Percentiles rank a stretch among this genome's conserved stretches.
Evolutionary conservation across 2,113 vertebrate species (phyloP).

Genomic region (Donacobius atricapilla): DNA sequence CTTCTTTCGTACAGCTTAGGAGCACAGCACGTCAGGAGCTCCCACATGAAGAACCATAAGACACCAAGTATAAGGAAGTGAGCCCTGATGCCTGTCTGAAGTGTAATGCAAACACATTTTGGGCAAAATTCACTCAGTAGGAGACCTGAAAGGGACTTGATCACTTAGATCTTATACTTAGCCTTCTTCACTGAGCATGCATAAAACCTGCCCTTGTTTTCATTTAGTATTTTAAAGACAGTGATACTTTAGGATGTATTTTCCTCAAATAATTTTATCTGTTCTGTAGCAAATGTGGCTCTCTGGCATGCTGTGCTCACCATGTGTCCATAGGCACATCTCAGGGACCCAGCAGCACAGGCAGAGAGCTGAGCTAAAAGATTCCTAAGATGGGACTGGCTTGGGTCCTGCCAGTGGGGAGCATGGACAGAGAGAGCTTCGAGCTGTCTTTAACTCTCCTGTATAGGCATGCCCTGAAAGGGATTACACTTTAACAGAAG

Average conservation of each 20-base stretch:
- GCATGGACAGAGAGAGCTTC: background rate
- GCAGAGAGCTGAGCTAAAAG: background rate
- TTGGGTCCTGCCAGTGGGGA: background rate
- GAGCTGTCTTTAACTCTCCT: background rate
- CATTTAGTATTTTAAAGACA: background rate
- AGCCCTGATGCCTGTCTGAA: background rate
- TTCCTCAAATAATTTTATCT: background rate
- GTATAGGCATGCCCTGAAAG: background rate
- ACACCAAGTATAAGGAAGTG: background rate
- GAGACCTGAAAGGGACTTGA: background rate
- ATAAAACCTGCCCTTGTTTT: background rate
- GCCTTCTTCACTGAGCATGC: background rate
- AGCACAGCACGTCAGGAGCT: background rate
- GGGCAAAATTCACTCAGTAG: background rate
- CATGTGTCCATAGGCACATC: background rate
- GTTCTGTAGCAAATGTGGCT: background rate
- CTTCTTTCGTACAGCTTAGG: background rate
- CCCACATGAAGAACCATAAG: background rate
- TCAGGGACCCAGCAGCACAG: background rate
- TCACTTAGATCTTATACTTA: background rate
- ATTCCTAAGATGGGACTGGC: background rate
- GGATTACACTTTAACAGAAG: conserved; percentile 62
- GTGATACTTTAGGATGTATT: background rate
- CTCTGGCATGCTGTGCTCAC: background rate
- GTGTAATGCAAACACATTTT: background rate